These are phyloP conservation scores for Cebus imitator DNA, from an alignment of 2,113 vertebrate species.

Conservation along the genomic window DNA sequence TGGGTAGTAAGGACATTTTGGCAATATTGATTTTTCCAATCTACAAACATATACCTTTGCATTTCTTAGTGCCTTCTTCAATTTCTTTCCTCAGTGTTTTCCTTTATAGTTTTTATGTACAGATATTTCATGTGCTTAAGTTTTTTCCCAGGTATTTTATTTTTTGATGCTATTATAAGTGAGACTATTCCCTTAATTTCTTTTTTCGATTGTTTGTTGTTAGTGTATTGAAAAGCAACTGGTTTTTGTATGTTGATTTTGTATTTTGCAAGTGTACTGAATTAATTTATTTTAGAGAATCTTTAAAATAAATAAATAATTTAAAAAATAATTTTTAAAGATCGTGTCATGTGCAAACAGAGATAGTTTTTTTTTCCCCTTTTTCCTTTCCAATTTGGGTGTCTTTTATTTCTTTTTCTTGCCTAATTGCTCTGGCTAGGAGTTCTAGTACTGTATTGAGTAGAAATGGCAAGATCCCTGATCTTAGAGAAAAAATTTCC, in stretches of 20 bases:
- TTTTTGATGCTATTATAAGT: not conserved
- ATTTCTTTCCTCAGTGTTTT: not conserved
- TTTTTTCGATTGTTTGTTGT: not conserved
- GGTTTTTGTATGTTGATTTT: not conserved
- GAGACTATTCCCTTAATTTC: not conserved
- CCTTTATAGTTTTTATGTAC: not conserved
- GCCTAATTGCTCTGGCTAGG: not conserved
- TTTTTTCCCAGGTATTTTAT: not conserved
- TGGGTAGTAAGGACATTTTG: too few species aligned
- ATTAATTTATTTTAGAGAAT: not conserved
- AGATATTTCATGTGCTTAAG: not conserved
- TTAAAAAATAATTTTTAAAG: not conserved
- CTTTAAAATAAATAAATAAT: too few species aligned
- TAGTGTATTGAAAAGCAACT: not conserved
- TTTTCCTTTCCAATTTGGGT: not conserved
- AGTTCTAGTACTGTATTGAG: not conserved
- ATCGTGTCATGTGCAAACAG: not conserved
- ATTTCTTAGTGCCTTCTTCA: not conserved
- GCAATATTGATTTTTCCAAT: too few species aligned
- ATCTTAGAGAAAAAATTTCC: not conserved
- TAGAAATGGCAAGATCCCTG: not conserved
- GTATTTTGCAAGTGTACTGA: not conserved
- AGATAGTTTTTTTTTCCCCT: not conserved
- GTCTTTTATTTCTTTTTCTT: not conserved
- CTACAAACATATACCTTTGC: too few species aligned